Conservation (phyloP, 37 sponge, comb jelly and placozoan species). For the Ephydatia muelleri region DNA sequence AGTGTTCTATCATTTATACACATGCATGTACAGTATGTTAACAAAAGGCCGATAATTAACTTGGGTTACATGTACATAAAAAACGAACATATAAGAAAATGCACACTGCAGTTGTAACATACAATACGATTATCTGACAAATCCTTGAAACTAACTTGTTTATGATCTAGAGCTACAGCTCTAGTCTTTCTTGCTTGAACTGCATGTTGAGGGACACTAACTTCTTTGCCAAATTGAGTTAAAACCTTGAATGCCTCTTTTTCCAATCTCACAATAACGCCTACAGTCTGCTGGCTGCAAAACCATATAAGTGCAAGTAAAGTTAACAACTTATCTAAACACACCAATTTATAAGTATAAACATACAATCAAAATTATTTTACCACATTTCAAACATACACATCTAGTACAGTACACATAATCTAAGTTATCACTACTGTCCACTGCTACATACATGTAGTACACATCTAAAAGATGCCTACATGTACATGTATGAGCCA, state of each 20-base stretch:
- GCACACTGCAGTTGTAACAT: too few relatives aligned
- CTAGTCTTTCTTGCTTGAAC: constrained; percentile 83
- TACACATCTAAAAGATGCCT: neutral
- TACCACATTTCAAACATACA: too few relatives aligned
- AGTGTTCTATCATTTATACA: too few relatives aligned
- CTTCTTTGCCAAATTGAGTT: constrained; percentile 91
- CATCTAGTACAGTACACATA: constrained; percentile 19
- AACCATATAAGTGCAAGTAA: too few relatives aligned
- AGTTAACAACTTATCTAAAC: too few relatives aligned
- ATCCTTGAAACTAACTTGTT: constrained; percentile 31
- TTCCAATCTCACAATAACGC: constrained; percentile 93
- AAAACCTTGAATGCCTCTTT: constrained; percentile 91
- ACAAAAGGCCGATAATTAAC: too few relatives aligned
- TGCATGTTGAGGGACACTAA: constrained; percentile 70
- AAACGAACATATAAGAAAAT: too few relatives aligned
- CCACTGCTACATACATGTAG: neutral
- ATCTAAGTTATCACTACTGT: constrained; percentile 77
- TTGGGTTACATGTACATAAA: neutral
- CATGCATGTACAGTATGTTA: too few relatives aligned
- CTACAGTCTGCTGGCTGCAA: constrained; percentile 83
- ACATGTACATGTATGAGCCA: neutral
- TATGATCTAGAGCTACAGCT: constrained; percentile 84
- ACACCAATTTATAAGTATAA: too few relatives aligned
- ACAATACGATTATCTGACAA: neutral
- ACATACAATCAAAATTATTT: too few relatives aligned